Evolutionary conservation across 2,797 vertebrate species (phyloP).

Genomic region (Jordanella pulchra): DNA sequence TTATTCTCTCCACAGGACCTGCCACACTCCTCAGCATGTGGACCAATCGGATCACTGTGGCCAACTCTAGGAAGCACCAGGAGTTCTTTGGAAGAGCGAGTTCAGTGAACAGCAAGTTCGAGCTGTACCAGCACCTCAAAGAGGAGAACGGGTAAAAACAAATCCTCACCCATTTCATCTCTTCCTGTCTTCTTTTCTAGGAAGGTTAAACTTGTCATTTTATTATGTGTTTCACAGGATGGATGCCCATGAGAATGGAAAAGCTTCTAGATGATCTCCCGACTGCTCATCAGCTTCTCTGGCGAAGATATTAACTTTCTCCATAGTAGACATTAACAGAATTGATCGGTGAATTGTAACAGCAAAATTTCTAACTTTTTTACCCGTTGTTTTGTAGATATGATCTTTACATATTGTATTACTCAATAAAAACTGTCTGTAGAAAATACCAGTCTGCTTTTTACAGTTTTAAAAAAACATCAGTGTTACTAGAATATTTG

Average conservation of each 20-base stretch:
- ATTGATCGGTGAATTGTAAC: slow-evolving; percentile 38
- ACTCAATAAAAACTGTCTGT: slow-evolving; percentile 62
- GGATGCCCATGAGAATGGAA: slow-evolving; percentile 94
- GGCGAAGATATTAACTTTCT: slow-evolving; percentile 29
- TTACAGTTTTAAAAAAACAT: not conserved
- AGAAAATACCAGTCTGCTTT: slow-evolving; percentile 36
- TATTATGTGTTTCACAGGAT: slow-evolving; percentile 77
- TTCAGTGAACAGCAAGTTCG: slow-evolving; percentile 94
- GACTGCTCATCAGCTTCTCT: slow-evolving; percentile 13
- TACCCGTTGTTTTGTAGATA: slow-evolving; percentile 71
- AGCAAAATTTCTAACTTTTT: slow-evolving; percentile 63
- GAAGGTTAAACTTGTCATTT: not conserved
- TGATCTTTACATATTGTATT: slow-evolving; percentile 60
- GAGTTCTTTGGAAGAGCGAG: slow-evolving; percentile 92
- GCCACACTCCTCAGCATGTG: slow-evolving; percentile 93
- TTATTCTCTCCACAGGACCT: slow-evolving; percentile 80
- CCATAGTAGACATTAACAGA: slow-evolving; percentile 29
- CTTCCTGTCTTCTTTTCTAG: not conserved
- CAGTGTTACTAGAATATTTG: not conserved
- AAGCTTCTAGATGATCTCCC: slow-evolving; percentile 87
- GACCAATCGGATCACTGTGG: slow-evolving; percentile 94
- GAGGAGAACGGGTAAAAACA: slow-evolving; percentile 92
- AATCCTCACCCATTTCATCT: not conserved
- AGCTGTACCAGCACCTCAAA: slow-evolving; percentile 97
- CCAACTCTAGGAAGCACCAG: slow-evolving; percentile 96